Base-by-base conservation (phyloP, 2,113 vertebrate genomes). In the Melanocharis versteri region DNA sequence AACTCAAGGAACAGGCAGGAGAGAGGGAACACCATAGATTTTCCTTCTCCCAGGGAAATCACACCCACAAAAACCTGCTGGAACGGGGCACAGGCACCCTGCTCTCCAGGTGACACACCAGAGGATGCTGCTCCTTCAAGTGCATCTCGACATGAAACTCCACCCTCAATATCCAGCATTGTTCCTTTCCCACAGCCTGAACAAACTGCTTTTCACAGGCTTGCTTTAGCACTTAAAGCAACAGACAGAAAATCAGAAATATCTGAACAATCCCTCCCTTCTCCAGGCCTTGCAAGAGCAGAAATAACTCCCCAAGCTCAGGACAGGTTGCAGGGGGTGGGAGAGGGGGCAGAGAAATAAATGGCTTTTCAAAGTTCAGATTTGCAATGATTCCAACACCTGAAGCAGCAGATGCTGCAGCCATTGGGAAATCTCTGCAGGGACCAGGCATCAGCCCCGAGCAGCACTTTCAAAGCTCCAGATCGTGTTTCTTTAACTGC, bases 151-250 rank as follows among this genome's bases (percentile, higher is more conserved):
- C 26, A 7, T 0, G 5, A 58, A 75, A 20, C 2, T 11, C 7
- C 48, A 33, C 44, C 1, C 33, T 2, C 44, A 5, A 7, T 0
- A 13, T 0, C 0, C 0, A 72, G 53, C 28, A 9, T 0, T 18
- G 17, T 0, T 35, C 69, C 4, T 22, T 33, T 28, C 4, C 35
- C 5, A 4, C 66, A 62, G 47, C 8, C 53, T 6, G 0, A 61
- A 44, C 7, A 7, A 50, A 15, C 30, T 11, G 56, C 39, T 17
- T 33, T 42, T 11, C 1, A 13, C 0, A 9, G 33, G 16, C 3
- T 28, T 9, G 37, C n/a, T 30, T 11, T 1, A 39, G 5, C 48
- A 37, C 14, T 21, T 9, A 8, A 27, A 82, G 44, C 62, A n/a
- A 14, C 2, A 11, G 2, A 30, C 39, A 37, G 66, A 45, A 40